Evolutionary conservation across 2,888 invertebrate genomes (phyloP).

Genomic region (Allygus modestus): DNA sequence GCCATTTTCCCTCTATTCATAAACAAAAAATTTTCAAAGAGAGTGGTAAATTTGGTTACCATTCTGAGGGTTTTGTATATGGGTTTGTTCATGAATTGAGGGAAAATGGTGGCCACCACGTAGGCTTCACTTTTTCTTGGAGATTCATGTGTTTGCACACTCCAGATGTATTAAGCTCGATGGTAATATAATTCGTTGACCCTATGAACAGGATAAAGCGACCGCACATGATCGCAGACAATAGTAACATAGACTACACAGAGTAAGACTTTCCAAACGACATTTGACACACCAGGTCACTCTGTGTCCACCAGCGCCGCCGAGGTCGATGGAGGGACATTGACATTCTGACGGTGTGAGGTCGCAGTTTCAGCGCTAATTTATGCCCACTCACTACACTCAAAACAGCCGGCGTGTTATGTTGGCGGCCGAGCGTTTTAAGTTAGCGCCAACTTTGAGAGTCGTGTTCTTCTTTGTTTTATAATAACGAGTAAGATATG

Average conservation of each 20-base stretch:
- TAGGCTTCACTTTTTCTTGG: no score
- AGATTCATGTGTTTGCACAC: no score
- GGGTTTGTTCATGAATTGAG: no score
- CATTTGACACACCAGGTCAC: neutral
- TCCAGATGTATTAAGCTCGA: no score
- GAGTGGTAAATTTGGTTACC: no score
- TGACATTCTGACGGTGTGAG: conserved; percentile 26
- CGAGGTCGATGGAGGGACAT: conserved; percentile 12
- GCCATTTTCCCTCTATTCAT: no score
- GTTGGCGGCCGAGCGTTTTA: neutral
- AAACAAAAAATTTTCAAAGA: no score
- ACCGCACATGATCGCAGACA: no score
- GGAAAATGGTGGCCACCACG: no score
- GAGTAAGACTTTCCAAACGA: neutral
- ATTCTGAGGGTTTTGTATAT: no score
- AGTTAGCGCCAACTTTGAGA: neutral
- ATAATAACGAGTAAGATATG: conserved; percentile 17
- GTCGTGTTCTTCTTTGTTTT: neutral
- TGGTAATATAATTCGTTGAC: no score
- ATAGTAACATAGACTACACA: neutral
- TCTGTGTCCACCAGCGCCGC: neutral
- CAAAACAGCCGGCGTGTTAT: neutral
- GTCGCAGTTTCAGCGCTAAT: conserved; percentile 17
- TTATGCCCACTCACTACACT: conserved; percentile 35
- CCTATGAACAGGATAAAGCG: no score